Base-by-base conservation (phyloP, 2,888 invertebrate species). In the Deilephila porcellus region DNA sequence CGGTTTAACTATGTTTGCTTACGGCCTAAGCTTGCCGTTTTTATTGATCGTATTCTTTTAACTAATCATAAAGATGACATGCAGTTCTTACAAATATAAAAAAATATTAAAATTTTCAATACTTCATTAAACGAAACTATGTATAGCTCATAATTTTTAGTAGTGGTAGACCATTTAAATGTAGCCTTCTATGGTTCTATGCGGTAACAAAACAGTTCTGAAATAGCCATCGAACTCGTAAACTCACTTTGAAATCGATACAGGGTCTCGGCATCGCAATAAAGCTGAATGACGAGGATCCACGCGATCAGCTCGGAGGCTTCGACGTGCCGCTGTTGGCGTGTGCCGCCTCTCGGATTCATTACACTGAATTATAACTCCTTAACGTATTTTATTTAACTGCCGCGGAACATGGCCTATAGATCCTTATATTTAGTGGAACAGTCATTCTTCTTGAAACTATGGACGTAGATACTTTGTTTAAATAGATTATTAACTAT, bases 211-310 rank as follows among this genome's bases (percentile, higher is more conserved):
- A 67, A 25, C 67, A 45, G 20, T 52, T 67, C 45, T 67, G 80
- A 83, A 84, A 87, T 87, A 85, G 84, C 86, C 83, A 86, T 86
- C 85, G 83, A 80, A 79, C 81, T 84, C 83, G 83, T 87, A 85
- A 87, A 86, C 83, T 85, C 80, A 82, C 81, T 86, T 82, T 75
- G 79, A 78, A 86, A 88, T 90, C 89, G 88, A 89, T 88, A 81
- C 83, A 81, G 77, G 80, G 80, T 81, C 85, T 67, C 67, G 67
- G 67, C 67, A 25, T 67, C 52, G 67, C 67, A 80, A 82, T 85
- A 82, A 86, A 83, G 78, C 83, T 81, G 83, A 85, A 85, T 83
- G 82, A 80, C 79, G 78, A 79, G 77, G 79, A 80, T 82, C 83
- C 87, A 88, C 88, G 87, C 88, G 83, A 87, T 83, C 82, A 45